phyloP scores from a whole-genome alignment of 2,888 invertebrate genomes.

The Agrypnus murinus region DNA sequence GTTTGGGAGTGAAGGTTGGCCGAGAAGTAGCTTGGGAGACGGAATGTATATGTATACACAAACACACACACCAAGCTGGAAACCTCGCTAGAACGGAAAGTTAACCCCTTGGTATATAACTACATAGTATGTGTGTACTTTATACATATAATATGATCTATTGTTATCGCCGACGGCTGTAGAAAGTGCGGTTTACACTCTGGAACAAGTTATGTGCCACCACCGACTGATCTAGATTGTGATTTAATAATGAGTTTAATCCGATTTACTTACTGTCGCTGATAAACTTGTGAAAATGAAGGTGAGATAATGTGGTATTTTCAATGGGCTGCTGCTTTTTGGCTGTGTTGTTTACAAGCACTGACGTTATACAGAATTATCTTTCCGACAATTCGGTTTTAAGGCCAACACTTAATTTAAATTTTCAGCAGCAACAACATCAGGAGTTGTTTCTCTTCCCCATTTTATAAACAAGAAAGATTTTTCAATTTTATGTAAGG shows the following conservation, averaged over 20 bases:
- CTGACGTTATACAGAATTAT: too few species aligned
- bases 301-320: slow-evolving; percentile 16
- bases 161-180: slow-evolving; percentile 51
- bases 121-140: too few species aligned
- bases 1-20: slow-evolving; percentile 52
- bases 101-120: slow-evolving; percentile 39
- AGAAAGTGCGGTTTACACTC: slow-evolving; percentile 51
- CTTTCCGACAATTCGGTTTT: too few species aligned
- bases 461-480: too few species aligned
- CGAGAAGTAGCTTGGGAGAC: neutral
- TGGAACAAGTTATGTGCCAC: slow-evolving; percentile 36
- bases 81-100: slow-evolving; percentile 51
- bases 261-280: slow-evolving; percentile 14
- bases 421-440: too few species aligned
- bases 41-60: too few species aligned
- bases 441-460: too few species aligned
- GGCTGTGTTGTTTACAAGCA: too few species aligned
- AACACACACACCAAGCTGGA: too few species aligned
- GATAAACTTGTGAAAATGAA: slow-evolving; percentile 24
- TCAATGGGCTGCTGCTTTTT: too few species aligned
- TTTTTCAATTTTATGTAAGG: too few species aligned
- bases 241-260: slow-evolving; percentile 44
- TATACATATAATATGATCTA: slow-evolving; percentile 31
- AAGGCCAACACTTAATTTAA: too few species aligned
- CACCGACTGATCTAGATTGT: slow-evolving; percentile 52